A percentile compares a stretch with the other conserved stretches of the same genome.
These are phyloP conservation scores for Fistularia tabacaria DNA, from an alignment of 2,797 vertebrate species.

Conservation along the genomic window DNA sequence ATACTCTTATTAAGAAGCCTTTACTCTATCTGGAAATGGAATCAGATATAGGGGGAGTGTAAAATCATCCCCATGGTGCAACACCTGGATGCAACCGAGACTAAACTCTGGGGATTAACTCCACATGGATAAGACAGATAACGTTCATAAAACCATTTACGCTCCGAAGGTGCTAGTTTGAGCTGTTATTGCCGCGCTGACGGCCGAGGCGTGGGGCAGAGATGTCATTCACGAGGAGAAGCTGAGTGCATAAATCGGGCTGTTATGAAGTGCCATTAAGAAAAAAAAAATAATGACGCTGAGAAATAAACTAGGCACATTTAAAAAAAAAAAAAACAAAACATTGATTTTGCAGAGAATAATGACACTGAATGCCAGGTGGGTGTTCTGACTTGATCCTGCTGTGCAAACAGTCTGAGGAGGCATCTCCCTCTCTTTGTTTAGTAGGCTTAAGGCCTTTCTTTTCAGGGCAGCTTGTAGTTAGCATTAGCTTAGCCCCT, in stretches of 20 bases:
- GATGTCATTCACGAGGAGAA: slow-evolving; percentile 42
- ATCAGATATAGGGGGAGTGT: slow-evolving; percentile 19
- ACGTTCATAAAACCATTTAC: slow-evolving; percentile 14
- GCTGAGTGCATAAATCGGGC: neutral
- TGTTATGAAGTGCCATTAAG: too few relatives aligned
- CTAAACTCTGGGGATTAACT: slow-evolving; percentile 31
- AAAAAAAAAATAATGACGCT: too few relatives aligned
- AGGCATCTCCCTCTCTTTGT: too few relatives aligned
- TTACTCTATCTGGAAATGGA: slow-evolving; percentile 1
- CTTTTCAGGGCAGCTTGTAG: too few relatives aligned
- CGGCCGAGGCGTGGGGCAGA: neutral
- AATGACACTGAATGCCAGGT: too few relatives aligned
- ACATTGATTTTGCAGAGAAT: too few relatives aligned
- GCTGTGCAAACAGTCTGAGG: too few relatives aligned
- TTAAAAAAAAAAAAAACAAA: too few relatives aligned
- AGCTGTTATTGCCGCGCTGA: slow-evolving; percentile 14
- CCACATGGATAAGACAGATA: slow-evolving; percentile 36
- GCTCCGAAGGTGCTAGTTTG: slow-evolving; percentile 1
- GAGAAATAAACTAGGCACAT: too few relatives aligned
- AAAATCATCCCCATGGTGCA: slow-evolving; percentile 23
- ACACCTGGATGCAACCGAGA: slow-evolving; percentile 13
- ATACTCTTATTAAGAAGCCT: slow-evolving; percentile 11
- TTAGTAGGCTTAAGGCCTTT: too few relatives aligned
- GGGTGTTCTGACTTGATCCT: too few relatives aligned
- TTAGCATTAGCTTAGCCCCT: too few relatives aligned